Percentiles rank a stretch among this genome's conserved stretches.
Evolutionary conservation across 2,888 invertebrate species (phyloP).

Genomic region (Escarpia spicata): DNA sequence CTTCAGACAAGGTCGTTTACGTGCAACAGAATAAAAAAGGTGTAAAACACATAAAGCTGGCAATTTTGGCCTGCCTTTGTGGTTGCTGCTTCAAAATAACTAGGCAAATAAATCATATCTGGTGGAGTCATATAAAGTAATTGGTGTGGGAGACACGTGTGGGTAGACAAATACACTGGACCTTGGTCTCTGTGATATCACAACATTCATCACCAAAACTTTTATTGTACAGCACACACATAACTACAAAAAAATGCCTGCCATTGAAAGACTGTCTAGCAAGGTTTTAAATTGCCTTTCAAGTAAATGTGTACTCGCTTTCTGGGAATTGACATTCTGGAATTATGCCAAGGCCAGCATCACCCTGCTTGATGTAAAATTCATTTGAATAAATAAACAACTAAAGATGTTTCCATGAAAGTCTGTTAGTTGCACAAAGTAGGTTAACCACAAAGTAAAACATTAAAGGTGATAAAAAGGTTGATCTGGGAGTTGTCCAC

Average conservation of each 20-base stretch:
- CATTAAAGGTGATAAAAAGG: not conserved
- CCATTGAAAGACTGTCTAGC: not conserved
- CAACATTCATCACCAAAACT: not conserved
- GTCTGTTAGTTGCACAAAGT: not conserved
- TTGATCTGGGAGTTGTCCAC: not conserved
- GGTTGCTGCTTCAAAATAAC: slow-evolving; percentile 11
- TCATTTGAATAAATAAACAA: not conserved
- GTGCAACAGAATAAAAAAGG: not conserved
- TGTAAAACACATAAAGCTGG: not conserved
- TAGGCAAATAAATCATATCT: slow-evolving; percentile 6
- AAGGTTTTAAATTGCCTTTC: not conserved
- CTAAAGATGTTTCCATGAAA: not conserved
- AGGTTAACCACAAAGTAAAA: not conserved
- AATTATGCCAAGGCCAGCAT: not conserved
- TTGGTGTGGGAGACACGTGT: not conserved
- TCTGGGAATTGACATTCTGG: not conserved
- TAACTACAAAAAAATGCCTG: not conserved
- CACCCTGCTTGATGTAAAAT: not conserved
- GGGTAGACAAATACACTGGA: not conserved
- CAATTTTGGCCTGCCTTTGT: not conserved
- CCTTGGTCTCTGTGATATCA: not conserved
- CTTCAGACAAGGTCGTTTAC: not conserved
- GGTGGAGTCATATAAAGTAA: not conserved
- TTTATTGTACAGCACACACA: not conserved
- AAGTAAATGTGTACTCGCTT: not conserved